Evolutionary conservation across 2,888 invertebrate species (phyloP).

Genomic region (Sabatieria punctata): DNA sequence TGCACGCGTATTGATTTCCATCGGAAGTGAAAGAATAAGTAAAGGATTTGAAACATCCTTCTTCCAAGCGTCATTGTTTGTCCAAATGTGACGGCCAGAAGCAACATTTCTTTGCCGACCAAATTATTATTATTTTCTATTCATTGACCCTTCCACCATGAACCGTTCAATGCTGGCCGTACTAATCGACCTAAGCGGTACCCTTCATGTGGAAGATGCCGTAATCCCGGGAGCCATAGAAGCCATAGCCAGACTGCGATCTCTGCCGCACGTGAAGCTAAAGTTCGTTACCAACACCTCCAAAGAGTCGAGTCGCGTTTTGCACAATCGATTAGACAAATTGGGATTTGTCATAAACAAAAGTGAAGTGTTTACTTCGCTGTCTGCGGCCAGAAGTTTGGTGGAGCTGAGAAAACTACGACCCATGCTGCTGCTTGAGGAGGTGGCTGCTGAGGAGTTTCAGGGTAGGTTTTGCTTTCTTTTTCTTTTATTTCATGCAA

Average conservation of each 20-base stretch:
- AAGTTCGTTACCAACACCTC: constrained; percentile 68
- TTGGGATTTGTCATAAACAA: constrained; percentile 51
- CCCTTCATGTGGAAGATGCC: constrained; percentile 55
- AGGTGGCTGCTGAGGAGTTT: constrained; percentile 58
- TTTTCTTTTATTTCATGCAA: not conserved
- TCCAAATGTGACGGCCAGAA: too few relatives aligned
- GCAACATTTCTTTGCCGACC: too few relatives aligned
- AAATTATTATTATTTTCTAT: too few relatives aligned
- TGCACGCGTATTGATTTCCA: too few relatives aligned
- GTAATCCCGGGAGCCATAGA: constrained; percentile 49
- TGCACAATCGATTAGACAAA: constrained; percentile 45
- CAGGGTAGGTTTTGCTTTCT: constrained; percentile 31
- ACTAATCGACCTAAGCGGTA: constrained; percentile 63
- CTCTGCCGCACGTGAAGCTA: constrained; percentile 8
- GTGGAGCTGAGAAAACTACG: constrained; percentile 43
- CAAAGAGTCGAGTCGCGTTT: constrained; percentile 48
- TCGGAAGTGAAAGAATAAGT: too few relatives aligned
- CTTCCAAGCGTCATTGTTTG: too few relatives aligned
- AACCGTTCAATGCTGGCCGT: constrained; percentile 33
- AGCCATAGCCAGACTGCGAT: constrained; percentile 43
- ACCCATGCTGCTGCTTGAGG: constrained; percentile 53
- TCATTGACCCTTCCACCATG: too few relatives aligned
- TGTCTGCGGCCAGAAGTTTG: constrained; percentile 49
- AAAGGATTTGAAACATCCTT: too few relatives aligned
- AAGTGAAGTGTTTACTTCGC: constrained; percentile 56